Base-by-base conservation (phyloP, 2,797 vertebrate genomes). In the Nannoperca australis region DNA sequence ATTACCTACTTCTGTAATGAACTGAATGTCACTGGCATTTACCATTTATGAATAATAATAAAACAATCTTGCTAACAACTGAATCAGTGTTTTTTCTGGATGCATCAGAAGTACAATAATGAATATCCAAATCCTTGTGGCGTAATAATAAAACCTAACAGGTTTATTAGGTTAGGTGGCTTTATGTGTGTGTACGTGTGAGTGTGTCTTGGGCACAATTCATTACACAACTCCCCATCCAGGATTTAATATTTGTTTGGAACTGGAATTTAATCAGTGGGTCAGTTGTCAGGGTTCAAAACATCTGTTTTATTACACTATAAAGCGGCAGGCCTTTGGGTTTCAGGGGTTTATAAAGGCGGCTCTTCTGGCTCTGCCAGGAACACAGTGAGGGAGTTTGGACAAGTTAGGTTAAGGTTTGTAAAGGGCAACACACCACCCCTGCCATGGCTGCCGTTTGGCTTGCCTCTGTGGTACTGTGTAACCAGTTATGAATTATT, bases 401-500 rank as follows among this genome's bases (percentile, higher is more conserved):
- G 63, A 71, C 79, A 77, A 59, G 62, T 69, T 71, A 60, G 69
- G 77, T 84, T 84, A 86, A 77, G 79, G 79, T 88, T 85, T 88
- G 56, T 78, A 85, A 86, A 89, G 78, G 90, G 73, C 85, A 86
- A 40, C 84, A 70, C 66, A 59, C 72, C 80, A 81, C 49, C 73
- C 49, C 76, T 75, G 68, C 85, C 73, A 78, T 73, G 50, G 67
- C 79, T 74, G 77, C 81, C 84, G 81, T 70, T 87, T 86, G 86
- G 79, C 83, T 81, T 79, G 85, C 74, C 69, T 84, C 62, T 63
- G 68, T 78, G 73, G 55, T 78, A 5, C 80, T 59, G 64, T 22
- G 67, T 70, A 82, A 83, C 73, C 69, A 78, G 72, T 27, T 17
- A n/a, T 92, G 91, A 89, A 93, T 91, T 82, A 93, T 93, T 93